Evolutionary conservation across 2,888 invertebrate species (phyloP).

Genomic region (Hirtodrosophila trivittata): DNA sequence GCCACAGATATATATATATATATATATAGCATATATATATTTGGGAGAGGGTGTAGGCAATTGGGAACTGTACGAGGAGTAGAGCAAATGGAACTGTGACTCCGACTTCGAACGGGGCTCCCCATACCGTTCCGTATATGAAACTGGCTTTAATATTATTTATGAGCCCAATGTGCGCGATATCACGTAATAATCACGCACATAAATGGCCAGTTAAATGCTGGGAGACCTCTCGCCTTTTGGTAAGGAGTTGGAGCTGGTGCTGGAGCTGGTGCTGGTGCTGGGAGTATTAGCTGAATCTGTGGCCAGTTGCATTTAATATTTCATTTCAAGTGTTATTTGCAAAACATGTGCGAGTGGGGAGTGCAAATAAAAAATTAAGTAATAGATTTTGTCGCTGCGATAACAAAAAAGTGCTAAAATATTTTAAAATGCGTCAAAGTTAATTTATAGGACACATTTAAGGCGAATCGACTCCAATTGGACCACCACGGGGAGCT

Average conservation of each 20-base stretch:
- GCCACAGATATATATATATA: neutral
- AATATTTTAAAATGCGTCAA: constrained; percentile 76
- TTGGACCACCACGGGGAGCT: constrained; percentile 56
- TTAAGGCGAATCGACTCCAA: constrained; percentile 50
- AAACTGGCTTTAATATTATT: constrained; percentile 78
- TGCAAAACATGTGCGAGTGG: constrained; percentile 68
- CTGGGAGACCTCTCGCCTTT: constrained; percentile 45
- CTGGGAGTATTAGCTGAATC: constrained; percentile 1
- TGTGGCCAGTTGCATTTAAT: constrained; percentile 70
- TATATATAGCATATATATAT: constrained; percentile 3
- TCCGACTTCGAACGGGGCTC: constrained; percentile 17
- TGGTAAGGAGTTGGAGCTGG: constrained; percentile 14
- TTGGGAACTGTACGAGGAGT: constrained; percentile 37
- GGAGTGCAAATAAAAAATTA: constrained; percentile 73
- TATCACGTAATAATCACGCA: constrained; percentile 79
- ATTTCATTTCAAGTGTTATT: constrained; percentile 74
- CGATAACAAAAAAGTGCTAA: constrained; percentile 81
- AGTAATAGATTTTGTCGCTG: constrained; percentile 77
- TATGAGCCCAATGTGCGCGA: constrained; percentile 73
- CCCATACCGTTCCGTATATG: constrained; percentile 18
- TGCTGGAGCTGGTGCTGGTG: constrained; percentile 1
- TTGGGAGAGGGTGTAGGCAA: constrained; percentile 60
- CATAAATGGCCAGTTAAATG: constrained; percentile 77
- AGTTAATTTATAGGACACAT: constrained; percentile 66
- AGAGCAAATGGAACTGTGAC: constrained; percentile 52